Base-by-base conservation (phyloP, 2,797 vertebrate species). In the Tamandua tetradactyla region DNA sequence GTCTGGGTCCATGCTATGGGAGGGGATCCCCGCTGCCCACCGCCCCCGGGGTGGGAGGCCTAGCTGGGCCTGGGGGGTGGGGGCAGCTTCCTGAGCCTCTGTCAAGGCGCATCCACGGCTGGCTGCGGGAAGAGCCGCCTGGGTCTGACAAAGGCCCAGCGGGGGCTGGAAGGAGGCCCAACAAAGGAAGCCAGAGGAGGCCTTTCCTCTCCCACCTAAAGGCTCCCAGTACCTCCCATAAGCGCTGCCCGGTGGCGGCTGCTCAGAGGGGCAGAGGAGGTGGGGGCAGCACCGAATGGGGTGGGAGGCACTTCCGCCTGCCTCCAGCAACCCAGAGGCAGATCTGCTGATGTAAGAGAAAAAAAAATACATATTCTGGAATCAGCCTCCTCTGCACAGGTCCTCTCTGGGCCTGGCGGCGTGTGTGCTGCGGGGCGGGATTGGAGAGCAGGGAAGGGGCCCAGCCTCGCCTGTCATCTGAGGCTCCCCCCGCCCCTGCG, bases 141-240 rank as follows among this genome's bases (percentile, higher is more conserved):
- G 59, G 78, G 66, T n/a, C 55, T 10, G 95, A 97, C 95, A 97
- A 97, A 97, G 96, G 95, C 97, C 78, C 97, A 95, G 96, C 64
- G 0, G 96, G 97, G 96, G 78, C 87, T 0, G 0, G 42, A 88
- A 87, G 90, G 72, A 27, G 57, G 89, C 37, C 78, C 1, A 2
- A 97, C 97, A 96, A 97, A 97, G 82, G 96, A 76, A 85, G 47
- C 84, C 0, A 0, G 47, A 15, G 1, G 79, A 62, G 95, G 75
- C 61, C 94, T 4, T 11, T 80, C 94, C 66, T 23, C 89, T 44
- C 61, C 89, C 83, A 95, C 81, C 93, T 75, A 35, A 80, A 23
- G 84, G 2, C 95, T 96, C 91, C 81, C 23, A 62, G 93, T 0
- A 86, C 96, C 89, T 95, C 96, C 96, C 95, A 18, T 55, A 96